A percentile compares a stretch with the other conserved stretches of the same genome.
Conservation (phyloP, 2,888 invertebrate species). For the Helobdella robusta region DNA sequence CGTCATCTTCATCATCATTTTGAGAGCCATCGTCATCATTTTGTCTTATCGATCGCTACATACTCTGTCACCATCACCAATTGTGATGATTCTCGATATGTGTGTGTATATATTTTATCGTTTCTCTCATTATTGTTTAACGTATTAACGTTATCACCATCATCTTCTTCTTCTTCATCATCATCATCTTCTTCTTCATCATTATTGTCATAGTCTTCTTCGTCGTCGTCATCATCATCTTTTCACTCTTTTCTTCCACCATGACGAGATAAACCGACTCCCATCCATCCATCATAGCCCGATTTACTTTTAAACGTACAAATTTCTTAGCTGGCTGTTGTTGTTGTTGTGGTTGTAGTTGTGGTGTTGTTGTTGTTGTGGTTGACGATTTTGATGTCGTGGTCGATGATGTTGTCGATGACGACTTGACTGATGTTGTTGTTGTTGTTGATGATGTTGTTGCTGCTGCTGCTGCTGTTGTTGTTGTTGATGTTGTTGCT, state of each 20-base stretch:
- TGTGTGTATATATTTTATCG: no score
- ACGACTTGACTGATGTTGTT: conserved; percentile 11
- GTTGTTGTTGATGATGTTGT: conserved; percentile 15
- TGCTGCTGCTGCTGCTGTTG: conserved; percentile 19
- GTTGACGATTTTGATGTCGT: background rate
- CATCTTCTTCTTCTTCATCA: conserved; percentile 25
- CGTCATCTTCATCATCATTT: no score
- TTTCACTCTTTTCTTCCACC: background rate
- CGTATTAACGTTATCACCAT: conserved; percentile 16
- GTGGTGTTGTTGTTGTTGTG: background rate
- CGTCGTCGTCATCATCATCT: background rate
- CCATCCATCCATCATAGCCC: no score
- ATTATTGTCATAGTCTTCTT: background rate
- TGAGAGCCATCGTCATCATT: no score
- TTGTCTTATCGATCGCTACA: no score
- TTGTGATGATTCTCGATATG: no score
- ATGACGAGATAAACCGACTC: no score
- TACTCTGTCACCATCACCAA: no score
- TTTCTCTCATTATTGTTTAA: conserved; percentile 18
- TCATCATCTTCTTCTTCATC: background rate
- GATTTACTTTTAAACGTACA: no score
- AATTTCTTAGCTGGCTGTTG: no score
- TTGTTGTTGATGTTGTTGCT: conserved; percentile 20
- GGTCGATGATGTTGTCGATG: conserved; percentile 1
- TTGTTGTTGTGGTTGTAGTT: background rate